phyloP scores from a whole-genome alignment of 2,113 vertebrate genomes.

The Paramormyrops kingsleyae region DNA sequence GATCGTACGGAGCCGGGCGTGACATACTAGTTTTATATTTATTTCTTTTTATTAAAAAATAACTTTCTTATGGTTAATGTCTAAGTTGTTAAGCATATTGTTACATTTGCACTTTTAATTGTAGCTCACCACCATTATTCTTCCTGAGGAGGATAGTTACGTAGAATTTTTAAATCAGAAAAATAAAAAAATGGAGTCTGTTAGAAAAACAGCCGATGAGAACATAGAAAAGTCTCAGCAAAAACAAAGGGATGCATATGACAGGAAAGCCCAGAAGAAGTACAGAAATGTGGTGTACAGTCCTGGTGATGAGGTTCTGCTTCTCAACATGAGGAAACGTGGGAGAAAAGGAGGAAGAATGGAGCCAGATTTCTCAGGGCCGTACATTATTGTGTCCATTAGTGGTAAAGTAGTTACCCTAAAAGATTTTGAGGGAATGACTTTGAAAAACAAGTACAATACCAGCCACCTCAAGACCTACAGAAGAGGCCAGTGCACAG shows the following conservation, averaged over 20 bases:
- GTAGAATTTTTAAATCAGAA: not conserved
- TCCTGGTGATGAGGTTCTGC: not conserved
- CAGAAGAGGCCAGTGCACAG: not conserved
- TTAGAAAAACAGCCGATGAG: not conserved
- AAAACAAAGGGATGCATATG: not conserved
- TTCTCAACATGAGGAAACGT: not conserved
- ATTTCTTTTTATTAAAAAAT: not conserved
- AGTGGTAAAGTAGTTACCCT: not conserved
- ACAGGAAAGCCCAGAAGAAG: not conserved
- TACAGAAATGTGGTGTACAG: not conserved
- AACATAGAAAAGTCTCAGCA: not conserved
- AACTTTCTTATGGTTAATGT: not conserved
- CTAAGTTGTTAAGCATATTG: not conserved
- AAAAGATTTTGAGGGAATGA: not conserved
- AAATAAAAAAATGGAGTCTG: not conserved
- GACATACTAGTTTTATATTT: not conserved
- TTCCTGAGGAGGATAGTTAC: not conserved
- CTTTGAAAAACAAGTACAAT: not conserved
- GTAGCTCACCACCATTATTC: not conserved
- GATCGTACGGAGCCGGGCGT: too few species aligned
- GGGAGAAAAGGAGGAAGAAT: not conserved
- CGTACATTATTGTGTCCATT: not conserved
- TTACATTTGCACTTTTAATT: not conserved
- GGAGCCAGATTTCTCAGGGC: not conserved
- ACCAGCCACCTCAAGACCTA: not conserved